Base-by-base conservation (phyloP, 2,113 vertebrate genomes). In the Scatophagus argus region DNA sequence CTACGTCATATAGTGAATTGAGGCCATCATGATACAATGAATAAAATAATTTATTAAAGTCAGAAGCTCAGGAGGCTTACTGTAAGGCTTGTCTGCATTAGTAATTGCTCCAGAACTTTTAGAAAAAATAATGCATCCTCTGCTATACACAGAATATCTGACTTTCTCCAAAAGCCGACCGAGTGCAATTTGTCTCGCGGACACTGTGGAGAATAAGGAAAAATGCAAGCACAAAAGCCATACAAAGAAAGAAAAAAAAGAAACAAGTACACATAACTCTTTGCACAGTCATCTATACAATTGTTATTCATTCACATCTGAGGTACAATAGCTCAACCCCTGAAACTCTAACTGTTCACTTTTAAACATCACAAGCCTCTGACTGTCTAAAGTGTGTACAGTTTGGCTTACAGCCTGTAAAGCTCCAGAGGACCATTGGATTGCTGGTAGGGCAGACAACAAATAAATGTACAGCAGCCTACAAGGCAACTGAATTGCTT, bases 111-210 rank as follows among this genome's bases (percentile, higher is more conserved):
- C 68, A 56, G 63, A 83, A 84, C 43, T 66, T 85, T 77, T 72
- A 66, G 58, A 84, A 72, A 87, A 82, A 88, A 85, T 77, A 88
- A 83, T 83, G 86, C 84, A 78, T 68, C 65, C 81, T 71, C 75
- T 78, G 82, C 85, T 92, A 31, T 66, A 74, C 72, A 71, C 73
- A 77, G 63, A 77, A 79, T 86, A 83, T 85, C 77, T 65, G 77
- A 90, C 72, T 87, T 81, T 77, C 59, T 83, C 68, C 64, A 72
- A 82, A 62, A 81, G 78, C 71, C 16, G 61, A 36, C 34, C 13
- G 3, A 81, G 79, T 49, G 77, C 56, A 88, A 91, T 90, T 89
- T 90, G 87, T 89, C 89, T 90, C 78, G 3, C 16, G 74, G 81
- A 91, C 74, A 84, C 63, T 16, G 79, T 58, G 70, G 77, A 74